Percentiles rank a stretch among this genome's conserved stretches.
Conservation (phyloP, 2,888 invertebrate species). For the Drosophila affinis region DNA sequence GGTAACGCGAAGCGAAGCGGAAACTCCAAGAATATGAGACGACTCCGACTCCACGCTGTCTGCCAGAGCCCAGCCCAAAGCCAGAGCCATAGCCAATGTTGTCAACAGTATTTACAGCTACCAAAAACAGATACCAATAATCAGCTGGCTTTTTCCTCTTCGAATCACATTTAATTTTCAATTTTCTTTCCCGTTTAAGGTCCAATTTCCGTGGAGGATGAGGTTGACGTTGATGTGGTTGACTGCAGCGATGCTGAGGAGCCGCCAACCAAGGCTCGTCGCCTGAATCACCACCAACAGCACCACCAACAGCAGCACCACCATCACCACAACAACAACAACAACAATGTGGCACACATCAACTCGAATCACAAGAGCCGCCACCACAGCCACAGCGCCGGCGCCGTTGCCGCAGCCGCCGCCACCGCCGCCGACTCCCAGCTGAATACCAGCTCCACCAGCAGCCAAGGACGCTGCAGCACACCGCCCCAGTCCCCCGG, state of each 20-base stretch:
- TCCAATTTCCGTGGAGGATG: slow-evolving; percentile 86
- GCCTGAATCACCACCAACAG: slow-evolving; percentile 65
- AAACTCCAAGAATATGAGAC: slow-evolving; percentile 60
- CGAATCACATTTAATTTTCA: slow-evolving; percentile 53
- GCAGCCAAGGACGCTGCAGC: slow-evolving; percentile 82
- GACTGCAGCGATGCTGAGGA: slow-evolving; percentile 88
- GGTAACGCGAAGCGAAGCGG: slow-evolving; percentile 62
- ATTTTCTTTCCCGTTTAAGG: slow-evolving; percentile 70
- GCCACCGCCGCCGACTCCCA: slow-evolving; percentile 58
- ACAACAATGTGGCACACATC: slow-evolving; percentile 57
- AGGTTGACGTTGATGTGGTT: slow-evolving; percentile 89
- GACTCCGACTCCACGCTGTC: slow-evolving; percentile 53
- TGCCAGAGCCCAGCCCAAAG: slow-evolving; percentile 35
- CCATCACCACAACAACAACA: slow-evolving; percentile 50
- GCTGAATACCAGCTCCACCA: slow-evolving; percentile 77
- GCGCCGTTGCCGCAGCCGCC: slow-evolving; percentile 48
- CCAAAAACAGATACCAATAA: slow-evolving; percentile 1
- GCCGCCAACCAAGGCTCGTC: slow-evolving; percentile 79
- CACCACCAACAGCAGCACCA: slow-evolving; percentile 46
- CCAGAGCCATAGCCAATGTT: slow-evolving; percentile 5
- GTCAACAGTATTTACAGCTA: slow-evolving; percentile 13
- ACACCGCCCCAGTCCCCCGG: slow-evolving; percentile 84
- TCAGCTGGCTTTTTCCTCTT: slow-evolving; percentile 1
- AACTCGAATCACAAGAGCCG: slow-evolving; percentile 50
- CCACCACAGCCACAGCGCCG: slow-evolving; percentile 29